Percentiles rank a stretch among this genome's conserved stretches.
Conservation (phyloP, 2,888 invertebrate species). For the Andrena haemorrhoa region DNA sequence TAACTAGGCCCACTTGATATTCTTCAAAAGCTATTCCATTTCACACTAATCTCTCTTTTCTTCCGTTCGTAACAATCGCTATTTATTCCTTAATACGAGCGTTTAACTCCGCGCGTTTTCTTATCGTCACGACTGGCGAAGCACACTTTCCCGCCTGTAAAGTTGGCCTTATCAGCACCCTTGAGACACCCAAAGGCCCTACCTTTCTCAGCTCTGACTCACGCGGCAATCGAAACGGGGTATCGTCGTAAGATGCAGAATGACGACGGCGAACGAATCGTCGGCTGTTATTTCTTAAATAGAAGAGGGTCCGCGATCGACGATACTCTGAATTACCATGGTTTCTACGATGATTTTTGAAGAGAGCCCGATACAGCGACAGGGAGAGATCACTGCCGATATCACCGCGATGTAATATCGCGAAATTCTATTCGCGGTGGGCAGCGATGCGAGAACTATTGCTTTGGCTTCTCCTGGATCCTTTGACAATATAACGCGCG, state of each 20-base stretch:
- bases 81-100: background rate
- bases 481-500: constrained; percentile 11
- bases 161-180: background rate
- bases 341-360: background rate
- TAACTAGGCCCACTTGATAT: background rate
- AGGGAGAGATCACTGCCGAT: background rate
- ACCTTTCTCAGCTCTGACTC: background rate
- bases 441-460: constrained; percentile 34
- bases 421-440: constrained; percentile 30
- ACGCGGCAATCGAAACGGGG: background rate
- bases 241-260: background rate
- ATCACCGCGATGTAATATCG: constrained; percentile 25
- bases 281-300: too few species aligned
- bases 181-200: background rate
- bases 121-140: background rate
- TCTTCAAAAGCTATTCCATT: background rate
- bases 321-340: background rate
- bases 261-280: background rate
- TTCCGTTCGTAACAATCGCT: background rate
- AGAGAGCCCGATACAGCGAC: too few species aligned
- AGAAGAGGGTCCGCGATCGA: too few species aligned
- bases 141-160: background rate
- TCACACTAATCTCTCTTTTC: background rate
- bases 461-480: constrained; percentile 13
- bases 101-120: background rate